phyloP scores from a whole-genome alignment of 2,113 vertebrate genomes.

The Danio rerio region GRCz12tu NC_133186.1:23829501-23830000 shows the following conservation, averaged over 20 bases:
- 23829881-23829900: slow-evolving; percentile 46
- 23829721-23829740: slow-evolving; percentile 42
- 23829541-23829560: slow-evolving; percentile 49
- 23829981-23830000: slow-evolving; percentile 41
- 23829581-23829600: slow-evolving; percentile 52
- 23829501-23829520: not conserved
- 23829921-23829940: slow-evolving; percentile 11
- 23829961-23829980: slow-evolving; percentile 73
- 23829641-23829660: slow-evolving; percentile 46
- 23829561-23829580: slow-evolving; percentile 51
- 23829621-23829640: slow-evolving; percentile 19
- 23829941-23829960: slow-evolving; percentile 66
- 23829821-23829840: slow-evolving; percentile 24
- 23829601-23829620: slow-evolving; percentile 6
- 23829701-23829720: slow-evolving; percentile 52
- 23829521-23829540: slow-evolving; percentile 49
- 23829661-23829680: slow-evolving; percentile 38
- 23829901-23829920: slow-evolving; percentile 40
- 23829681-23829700: slow-evolving; percentile 49
- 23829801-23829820: slow-evolving; percentile 5
- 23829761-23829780: slow-evolving; percentile 17
- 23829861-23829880: slow-evolving; percentile 43
- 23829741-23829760: not conserved
- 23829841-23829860: slow-evolving; percentile 36
- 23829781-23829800: slow-evolving; percentile 13